A percentile compares a stretch with the other conserved stretches of the same genome.
phyloP scores from a whole-genome alignment of 1,140 invertebrate species.

The Magallana ariakensis region DNA sequence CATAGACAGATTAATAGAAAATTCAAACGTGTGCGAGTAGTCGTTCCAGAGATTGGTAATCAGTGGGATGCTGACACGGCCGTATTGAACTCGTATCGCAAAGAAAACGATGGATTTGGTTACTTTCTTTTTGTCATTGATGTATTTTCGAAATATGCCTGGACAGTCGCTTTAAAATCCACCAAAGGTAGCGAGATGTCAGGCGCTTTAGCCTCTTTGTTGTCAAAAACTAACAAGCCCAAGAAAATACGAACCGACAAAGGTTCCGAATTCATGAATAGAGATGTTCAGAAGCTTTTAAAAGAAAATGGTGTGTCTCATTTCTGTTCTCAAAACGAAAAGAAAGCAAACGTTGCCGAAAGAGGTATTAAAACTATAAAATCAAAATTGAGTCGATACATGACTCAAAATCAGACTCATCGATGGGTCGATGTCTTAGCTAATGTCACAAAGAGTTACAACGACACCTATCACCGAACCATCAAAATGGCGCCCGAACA shows the following conservation, averaged over 20 bases:
- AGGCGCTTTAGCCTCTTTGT: constrained; percentile 27
- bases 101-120: constrained; percentile 51
- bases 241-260: constrained; percentile 44
- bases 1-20: constrained; percentile 50
- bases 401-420: constrained; percentile 36
- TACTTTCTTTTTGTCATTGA: constrained; percentile 47
- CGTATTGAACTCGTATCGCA: constrained; percentile 42
- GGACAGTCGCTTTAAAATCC: constrained; percentile 42
- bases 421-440: constrained; percentile 41
- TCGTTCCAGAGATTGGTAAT: constrained; percentile 51
- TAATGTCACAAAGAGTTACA: constrained; percentile 41
- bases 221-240: constrained; percentile 17
- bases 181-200: constrained; percentile 40
- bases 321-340: constrained; percentile 43
- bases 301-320: constrained; percentile 20
- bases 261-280: constrained; percentile 46
- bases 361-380: constrained; percentile 48
- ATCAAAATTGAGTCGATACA: constrained; percentile 33
- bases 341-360: constrained; percentile 41
- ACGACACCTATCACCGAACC: constrained; percentile 39
- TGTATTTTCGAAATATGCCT: constrained; percentile 45
- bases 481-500: constrained; percentile 40
- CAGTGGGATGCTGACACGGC: constrained; percentile 58
- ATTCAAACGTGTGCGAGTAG: constrained; percentile 46
- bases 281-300: constrained; percentile 12